Conservation (phyloP, 2,113 vertebrate genomes). For the Anoura caudifer region DNA sequence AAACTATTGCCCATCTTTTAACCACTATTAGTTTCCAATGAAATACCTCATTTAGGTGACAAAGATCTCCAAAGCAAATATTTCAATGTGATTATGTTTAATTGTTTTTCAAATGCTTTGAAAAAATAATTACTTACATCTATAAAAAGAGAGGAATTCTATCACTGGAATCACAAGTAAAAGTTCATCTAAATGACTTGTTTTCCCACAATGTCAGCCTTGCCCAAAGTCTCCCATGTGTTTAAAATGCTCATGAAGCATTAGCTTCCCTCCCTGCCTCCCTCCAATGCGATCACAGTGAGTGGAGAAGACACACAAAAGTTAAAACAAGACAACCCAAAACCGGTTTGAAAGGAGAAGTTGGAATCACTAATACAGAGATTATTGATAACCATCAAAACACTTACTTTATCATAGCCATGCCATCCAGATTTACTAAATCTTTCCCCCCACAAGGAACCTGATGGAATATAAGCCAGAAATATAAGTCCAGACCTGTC, state of each 20-base stretch:
- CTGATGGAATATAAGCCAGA: not conserved
- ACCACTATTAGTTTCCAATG: conserved; percentile 41
- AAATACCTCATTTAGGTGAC: conserved; percentile 53
- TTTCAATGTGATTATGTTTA: conserved; percentile 39
- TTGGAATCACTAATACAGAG: not conserved
- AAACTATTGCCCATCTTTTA: conserved; percentile 36
- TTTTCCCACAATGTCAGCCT: not conserved
- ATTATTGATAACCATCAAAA: not conserved
- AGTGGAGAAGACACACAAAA: not conserved
- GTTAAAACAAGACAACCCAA: not conserved
- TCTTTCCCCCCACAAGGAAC: not conserved
- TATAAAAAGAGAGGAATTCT: not conserved
- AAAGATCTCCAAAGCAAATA: conserved; percentile 51
- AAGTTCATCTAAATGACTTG: not conserved
- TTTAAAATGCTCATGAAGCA: not conserved
- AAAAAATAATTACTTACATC: conserved; percentile 28
- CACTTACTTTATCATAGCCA: not conserved
- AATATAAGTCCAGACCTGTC: not conserved
- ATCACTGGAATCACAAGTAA: not conserved
- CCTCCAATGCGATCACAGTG: not conserved
- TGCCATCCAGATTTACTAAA: not conserved
- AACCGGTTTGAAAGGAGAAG: not conserved
- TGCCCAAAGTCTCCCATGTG: not conserved
- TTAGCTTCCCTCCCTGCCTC: not conserved
- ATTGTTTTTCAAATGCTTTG: conserved; percentile 27